Base-by-base conservation (phyloP, 1,140 invertebrate genomes). In the Drosophila takahashii region DNA sequence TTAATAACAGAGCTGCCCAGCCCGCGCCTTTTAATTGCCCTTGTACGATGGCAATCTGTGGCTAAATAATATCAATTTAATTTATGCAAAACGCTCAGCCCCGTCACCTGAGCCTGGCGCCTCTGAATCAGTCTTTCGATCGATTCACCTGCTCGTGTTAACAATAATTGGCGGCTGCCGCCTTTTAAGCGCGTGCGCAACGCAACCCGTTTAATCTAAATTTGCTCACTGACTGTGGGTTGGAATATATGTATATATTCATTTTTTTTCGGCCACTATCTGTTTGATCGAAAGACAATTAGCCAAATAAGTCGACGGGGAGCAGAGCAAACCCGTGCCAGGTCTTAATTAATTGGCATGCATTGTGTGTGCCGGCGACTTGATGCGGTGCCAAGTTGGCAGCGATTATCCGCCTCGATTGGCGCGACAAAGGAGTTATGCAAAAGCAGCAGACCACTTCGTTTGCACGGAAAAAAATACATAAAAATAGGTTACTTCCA, bases 341-440 rank as follows among this genome's bases (percentile, higher is more conserved):
- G 78, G 56, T 64, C 75, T 71, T 83, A 86, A 86, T 86, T 86
- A 86, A 87, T 86, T 86, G 79, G 64, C 75, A 87, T 81, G 76
- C 83, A 87, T 89, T 89, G 75, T 84, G 74, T 64, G 72, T 77
- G 66, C 34, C 56, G 58, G 39, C 62, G 60, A 83, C 53, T 87
- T 87, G 81, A 85, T 65, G 54, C 58, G 79, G 52, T 83, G 85
- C 83, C 83, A 83, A 81, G 50, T 87, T 87, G 83, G 83, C 79
- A 77, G 66, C 62, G 50, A 81, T 62, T 78, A 84, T 70, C 56
- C 29, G 45, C 59, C 71, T 77, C 70, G 70, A 65, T 61, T 57
- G 22, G 48, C 70, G 71, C 77, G 64, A 65, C 73, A 44, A 29
- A 16, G 34, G 57, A 70, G 54, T 59, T 74, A 74, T 83, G 79